Percentiles rank a stretch among this genome's conserved stretches.
Conservation (phyloP, 2,888 invertebrate genomes). For the Dryobotodes eremita region DNA sequence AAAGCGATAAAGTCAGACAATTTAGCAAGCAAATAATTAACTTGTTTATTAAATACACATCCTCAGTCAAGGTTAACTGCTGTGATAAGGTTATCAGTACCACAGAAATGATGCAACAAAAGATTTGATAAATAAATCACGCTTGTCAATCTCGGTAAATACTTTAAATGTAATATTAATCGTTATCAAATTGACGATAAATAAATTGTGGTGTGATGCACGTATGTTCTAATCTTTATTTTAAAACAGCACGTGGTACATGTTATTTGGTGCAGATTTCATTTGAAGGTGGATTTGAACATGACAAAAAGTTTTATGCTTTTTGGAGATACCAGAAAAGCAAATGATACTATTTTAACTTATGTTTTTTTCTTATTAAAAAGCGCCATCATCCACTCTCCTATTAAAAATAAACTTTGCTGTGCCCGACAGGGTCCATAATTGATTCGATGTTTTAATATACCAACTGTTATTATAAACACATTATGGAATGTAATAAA, state of each 20-base stretch:
- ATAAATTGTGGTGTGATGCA: conserved; percentile 13
- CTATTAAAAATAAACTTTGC: too few species aligned
- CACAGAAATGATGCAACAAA: conserved; percentile 45
- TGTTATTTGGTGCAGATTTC: background rate
- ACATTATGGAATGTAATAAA: too few species aligned
- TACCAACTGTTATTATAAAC: too few species aligned
- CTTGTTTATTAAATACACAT: background rate
- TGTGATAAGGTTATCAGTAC: conserved; percentile 34
- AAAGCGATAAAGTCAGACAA: background rate
- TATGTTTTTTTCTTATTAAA: too few species aligned
- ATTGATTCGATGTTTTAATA: too few species aligned
- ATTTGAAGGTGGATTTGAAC: conserved; percentile 5
- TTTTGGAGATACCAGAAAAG: too few species aligned
- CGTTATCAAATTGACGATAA: conserved; percentile 33
- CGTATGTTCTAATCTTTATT: conserved; percentile 17
- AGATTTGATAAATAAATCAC: conserved; percentile 47
- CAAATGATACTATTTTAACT: too few species aligned
- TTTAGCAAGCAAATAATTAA: conserved; percentile 19
- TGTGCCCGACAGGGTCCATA: too few species aligned
- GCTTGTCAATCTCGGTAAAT: conserved; percentile 7
- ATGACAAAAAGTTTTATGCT: background rate
- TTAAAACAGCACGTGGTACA: conserved; percentile 16
- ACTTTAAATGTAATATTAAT: conserved; percentile 9
- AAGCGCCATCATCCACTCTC: too few species aligned
- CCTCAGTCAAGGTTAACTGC: conserved; percentile 33